A percentile compares a stretch with the other conserved stretches of the same genome.
These are phyloP conservation scores for Scophthalmus maximus DNA, from an alignment of 2,113 vertebrate genomes.

Conservation along the genomic window DNA sequence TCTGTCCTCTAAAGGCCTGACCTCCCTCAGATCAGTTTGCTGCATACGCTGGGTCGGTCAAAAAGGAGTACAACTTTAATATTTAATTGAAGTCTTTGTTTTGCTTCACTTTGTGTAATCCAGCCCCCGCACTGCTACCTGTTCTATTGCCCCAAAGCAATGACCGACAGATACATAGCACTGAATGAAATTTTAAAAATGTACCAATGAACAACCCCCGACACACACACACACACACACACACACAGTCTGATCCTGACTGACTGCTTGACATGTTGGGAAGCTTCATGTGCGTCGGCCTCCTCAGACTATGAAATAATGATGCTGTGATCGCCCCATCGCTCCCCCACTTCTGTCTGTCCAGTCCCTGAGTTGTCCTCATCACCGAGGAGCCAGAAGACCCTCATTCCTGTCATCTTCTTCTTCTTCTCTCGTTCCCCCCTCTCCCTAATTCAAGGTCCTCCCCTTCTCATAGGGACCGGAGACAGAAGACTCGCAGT, in stretches of 20 bases:
- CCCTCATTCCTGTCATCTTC: not conserved
- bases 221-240: slow-evolving; percentile 3
- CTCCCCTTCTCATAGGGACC: too few relatives aligned
- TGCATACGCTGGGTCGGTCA: slow-evolving; percentile 24
- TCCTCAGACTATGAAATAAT: slow-evolving; percentile 54
- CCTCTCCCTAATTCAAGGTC: not conserved
- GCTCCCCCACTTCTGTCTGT: not conserved
- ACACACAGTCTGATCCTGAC: slow-evolving; percentile 37
- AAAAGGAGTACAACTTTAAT: slow-evolving; percentile 52
- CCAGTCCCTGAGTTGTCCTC: not conserved
- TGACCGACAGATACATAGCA: slow-evolving; percentile 55
- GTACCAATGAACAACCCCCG: not conserved
- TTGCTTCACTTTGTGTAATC: slow-evolving; percentile 45
- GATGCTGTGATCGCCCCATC: slow-evolving; percentile 18
- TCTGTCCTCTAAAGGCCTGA: slow-evolving; percentile 48
- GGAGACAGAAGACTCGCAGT: too few relatives aligned
- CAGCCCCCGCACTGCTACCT: slow-evolving; percentile 14
- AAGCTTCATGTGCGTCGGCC: slow-evolving; percentile 33
- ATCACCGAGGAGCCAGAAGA: not conserved
- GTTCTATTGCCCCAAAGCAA: slow-evolving; percentile 52
- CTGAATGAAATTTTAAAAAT: slow-evolving; percentile 43
- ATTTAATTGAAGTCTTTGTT: slow-evolving; percentile 60
- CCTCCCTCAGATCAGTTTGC: slow-evolving; percentile 40
- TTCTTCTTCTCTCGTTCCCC: not conserved
- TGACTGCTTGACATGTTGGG: slow-evolving; percentile 42